phyloP scores from a whole-genome alignment of 2,888 invertebrate genomes.

The Mechanitis mazaeus region DNA sequence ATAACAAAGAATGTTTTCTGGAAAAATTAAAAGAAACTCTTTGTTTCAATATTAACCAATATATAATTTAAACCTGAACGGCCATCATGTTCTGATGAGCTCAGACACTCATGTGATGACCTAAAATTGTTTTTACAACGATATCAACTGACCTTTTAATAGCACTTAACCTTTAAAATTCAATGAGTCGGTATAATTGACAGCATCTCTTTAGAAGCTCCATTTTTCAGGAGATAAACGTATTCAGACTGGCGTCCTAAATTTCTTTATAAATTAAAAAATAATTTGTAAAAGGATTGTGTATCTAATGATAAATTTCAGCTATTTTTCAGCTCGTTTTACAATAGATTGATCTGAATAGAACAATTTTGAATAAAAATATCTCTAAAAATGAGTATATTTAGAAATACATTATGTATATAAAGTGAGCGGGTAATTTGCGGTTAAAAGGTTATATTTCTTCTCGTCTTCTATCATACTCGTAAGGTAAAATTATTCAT shows the following conservation, averaged over 20 bases:
- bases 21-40: background rate
- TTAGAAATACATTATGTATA: too few species aligned
- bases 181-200: constrained; percentile 16
- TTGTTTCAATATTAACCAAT: background rate
- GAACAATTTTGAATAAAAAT: too few species aligned
- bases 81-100: background rate
- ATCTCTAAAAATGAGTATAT: too few species aligned
- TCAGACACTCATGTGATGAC: background rate
- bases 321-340: too few species aligned
- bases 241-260: background rate
- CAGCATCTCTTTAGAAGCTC: constrained; percentile 7
- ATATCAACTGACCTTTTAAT: constrained; percentile 14
- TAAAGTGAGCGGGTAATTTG: too few species aligned
- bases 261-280: too few species aligned
- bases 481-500: background rate
- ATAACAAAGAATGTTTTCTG: background rate
- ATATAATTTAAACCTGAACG: background rate
- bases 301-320: too few species aligned
- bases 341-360: too few species aligned
- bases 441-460: too few species aligned
- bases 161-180: constrained; percentile 20
- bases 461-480: too few species aligned
- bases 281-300: too few species aligned
- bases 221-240: constrained; percentile 2
- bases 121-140: constrained; percentile 5